Evolutionary conservation across 2,888 invertebrate species (phyloP).

Genomic region (Pachymerium ferrugineum): DNA sequence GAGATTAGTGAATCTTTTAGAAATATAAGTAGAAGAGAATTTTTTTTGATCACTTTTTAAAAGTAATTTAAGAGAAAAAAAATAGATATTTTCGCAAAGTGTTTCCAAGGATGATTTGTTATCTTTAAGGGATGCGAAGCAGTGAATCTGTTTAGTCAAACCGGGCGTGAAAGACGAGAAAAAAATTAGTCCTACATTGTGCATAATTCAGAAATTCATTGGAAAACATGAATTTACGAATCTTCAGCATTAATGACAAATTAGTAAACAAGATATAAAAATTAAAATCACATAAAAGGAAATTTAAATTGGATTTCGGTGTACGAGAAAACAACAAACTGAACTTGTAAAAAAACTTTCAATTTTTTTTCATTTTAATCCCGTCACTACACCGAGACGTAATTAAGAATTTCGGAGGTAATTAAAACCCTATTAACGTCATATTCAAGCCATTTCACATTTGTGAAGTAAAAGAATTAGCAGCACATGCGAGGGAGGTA

Average conservation of each 20-base stretch:
- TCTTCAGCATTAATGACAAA: background rate
- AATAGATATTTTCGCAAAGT: background rate
- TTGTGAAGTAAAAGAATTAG: too few species aligned
- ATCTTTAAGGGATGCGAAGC: background rate
- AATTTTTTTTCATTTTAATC: background rate
- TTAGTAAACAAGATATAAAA: background rate
- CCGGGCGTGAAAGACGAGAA: background rate
- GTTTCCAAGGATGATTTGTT: background rate
- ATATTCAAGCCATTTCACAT: too few species aligned
- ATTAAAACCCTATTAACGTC: background rate
- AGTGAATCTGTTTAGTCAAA: background rate
- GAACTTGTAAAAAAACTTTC: background rate
- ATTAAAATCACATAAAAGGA: background rate
- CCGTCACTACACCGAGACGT: too few species aligned
- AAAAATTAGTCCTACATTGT: background rate
- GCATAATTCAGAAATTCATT: background rate
- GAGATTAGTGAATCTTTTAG: background rate
- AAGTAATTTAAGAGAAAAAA: too few species aligned
- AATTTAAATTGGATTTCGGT: background rate
- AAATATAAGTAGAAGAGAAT: background rate
- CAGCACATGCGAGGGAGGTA: too few species aligned
- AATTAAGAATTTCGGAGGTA: too few species aligned
- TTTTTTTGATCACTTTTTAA: background rate
- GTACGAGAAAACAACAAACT: background rate
- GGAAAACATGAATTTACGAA: too few species aligned